Conservation (phyloP, 2,113 vertebrate species). For the Sardina pilchardus region DNA sequence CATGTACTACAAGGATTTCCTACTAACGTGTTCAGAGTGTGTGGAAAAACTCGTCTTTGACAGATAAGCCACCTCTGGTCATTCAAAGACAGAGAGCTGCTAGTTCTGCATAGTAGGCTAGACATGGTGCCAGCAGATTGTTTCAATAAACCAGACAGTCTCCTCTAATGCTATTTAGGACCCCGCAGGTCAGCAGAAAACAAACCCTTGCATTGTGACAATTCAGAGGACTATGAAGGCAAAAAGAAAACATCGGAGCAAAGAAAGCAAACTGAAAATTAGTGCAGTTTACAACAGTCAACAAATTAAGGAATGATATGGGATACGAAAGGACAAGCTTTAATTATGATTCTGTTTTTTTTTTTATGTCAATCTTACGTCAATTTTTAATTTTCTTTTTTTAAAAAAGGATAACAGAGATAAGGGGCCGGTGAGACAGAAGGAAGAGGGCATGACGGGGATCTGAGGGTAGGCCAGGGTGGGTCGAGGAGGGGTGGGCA, state of each 20-base stretch:
- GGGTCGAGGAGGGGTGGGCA: slow-evolving; percentile 31
- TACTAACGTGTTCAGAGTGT: background rate
- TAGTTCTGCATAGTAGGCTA: background rate
- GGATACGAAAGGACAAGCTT: slow-evolving; percentile 56
- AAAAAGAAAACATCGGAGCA: background rate
- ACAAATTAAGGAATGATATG: slow-evolving; percentile 34
- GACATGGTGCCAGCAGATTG: background rate
- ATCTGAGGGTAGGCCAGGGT: slow-evolving; percentile 37
- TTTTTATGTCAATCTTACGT: slow-evolving; percentile 40
- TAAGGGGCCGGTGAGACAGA: slow-evolving; percentile 29
- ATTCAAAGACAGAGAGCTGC: background rate
- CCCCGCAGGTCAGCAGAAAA: background rate
- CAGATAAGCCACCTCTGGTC: background rate
- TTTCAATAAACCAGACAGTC: background rate
- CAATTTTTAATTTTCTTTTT: background rate
- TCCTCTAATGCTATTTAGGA: background rate
- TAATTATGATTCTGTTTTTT: slow-evolving; percentile 51
- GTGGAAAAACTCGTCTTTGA: background rate
- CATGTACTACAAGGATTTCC: background rate
- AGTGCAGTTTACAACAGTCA: background rate
- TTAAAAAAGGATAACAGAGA: slow-evolving; percentile 24
- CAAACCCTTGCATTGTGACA: background rate
- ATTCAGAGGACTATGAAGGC: background rate
- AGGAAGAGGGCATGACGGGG: slow-evolving; percentile 42
- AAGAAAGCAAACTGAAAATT: background rate